Percentiles rank a stretch among this genome's conserved stretches.
These are phyloP conservation scores for Sylvia atricapilla DNA, from an alignment of 2,113 vertebrate species.

Conservation along the genomic window DNA sequence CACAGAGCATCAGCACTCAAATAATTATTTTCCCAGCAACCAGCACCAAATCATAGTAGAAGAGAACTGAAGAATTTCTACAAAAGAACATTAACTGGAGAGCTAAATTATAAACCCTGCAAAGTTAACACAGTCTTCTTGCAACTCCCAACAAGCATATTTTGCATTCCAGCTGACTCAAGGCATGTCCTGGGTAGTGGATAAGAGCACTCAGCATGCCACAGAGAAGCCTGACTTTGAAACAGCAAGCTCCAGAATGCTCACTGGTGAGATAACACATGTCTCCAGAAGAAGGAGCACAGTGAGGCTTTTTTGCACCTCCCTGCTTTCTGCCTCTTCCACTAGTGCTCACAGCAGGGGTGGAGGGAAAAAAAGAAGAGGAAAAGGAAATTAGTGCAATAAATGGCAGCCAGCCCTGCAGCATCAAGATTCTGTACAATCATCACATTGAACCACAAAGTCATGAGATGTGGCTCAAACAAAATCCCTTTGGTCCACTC, in stretches of 20 bases:
- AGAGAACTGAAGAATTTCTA: not conserved
- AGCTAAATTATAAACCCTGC: not conserved
- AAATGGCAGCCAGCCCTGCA: not conserved
- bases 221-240: not conserved
- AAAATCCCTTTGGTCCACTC: not conserved
- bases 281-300: not conserved
- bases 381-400: not conserved
- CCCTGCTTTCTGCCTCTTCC: not conserved
- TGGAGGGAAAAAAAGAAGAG: not conserved
- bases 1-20: not conserved
- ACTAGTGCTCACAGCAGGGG: not conserved
- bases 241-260: not conserved
- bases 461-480: not conserved
- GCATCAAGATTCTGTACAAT: not conserved
- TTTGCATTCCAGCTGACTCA: constrained; percentile 43
- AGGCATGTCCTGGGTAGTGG: not conserved
- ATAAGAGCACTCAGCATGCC: not conserved
- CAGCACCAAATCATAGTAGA: not conserved
- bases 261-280: not conserved
- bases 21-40: not conserved
- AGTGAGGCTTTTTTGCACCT: not conserved
- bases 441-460: not conserved
- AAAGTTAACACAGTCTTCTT: constrained; percentile 1
- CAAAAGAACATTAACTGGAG: not conserved
- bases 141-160: not conserved